Base-by-base conservation (phyloP, 2,888 invertebrate species). In the Epinotia ramella region DNA sequence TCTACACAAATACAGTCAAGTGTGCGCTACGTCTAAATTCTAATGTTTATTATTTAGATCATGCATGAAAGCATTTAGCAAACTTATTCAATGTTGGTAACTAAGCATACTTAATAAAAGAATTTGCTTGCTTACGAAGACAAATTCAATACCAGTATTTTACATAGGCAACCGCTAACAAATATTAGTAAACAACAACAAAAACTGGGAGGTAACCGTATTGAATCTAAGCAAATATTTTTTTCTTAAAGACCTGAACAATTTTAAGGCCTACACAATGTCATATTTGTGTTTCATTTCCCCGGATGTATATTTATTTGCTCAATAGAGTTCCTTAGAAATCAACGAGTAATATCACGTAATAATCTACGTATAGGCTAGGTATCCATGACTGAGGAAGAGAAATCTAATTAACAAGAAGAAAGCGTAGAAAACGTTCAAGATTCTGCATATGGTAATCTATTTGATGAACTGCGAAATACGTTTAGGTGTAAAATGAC, bases 381-480 rank as follows among this genome's bases (percentile, higher is more conserved):
- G 4, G n/a, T 53, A 7, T 53, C 53, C n/a, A 57, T 16, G 16
- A 5, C 44, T 46, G 66, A 20, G 60, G 65, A 60, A 70, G 75
- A 75, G 70, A 75, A 75, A 75, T 75, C 70, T 60, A 71, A 75
- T 74, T 70, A 74, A 70, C 64, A 59, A 66, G 65, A 60, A 75
- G 70, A 75, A 75, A 75, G 75, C 70, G 70, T 65, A 62, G 70
- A 75, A 75, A 71, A 71, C 75, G 49, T 44, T 66, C 44, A 71
- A 65, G 75, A 71, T 75, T 70, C 70, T 56, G 70, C 60, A 65
- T 75, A 75, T 75, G 75, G 65, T 71, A 75, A 75, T 75, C 40
- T 40, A 28, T 53, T 53, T 1, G 53, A 53, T 69, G 44, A 69
- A 69, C 69, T 60, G 69, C 24, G 59, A 60, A 11, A 68, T 59